These are phyloP conservation scores for Trididemnum miniatum DNA, from an alignment of 23 tunicate genomes.

Conservation along the genomic window DNA sequence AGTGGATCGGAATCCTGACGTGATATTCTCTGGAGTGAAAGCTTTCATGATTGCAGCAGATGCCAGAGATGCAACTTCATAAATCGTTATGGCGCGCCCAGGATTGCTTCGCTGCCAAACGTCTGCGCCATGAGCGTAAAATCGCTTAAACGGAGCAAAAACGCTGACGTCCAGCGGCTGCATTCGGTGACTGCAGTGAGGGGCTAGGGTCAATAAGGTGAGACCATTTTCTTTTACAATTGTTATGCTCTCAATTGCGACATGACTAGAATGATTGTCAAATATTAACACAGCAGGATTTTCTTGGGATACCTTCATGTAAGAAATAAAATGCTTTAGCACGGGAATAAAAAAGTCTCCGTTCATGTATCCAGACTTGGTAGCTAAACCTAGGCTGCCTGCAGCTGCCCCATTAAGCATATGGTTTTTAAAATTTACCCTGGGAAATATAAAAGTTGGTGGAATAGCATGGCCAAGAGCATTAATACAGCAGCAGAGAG, in stretches of 20 bases:
- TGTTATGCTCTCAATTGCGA: constrained; percentile 12
- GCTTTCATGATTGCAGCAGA: constrained; percentile 25
- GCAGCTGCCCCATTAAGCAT: constrained; percentile 14
- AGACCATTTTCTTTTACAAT: constrained; percentile 37
- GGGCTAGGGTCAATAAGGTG: constrained; percentile 45
- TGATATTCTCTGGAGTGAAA: constrained; percentile 34
- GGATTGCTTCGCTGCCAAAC: constrained; percentile 22
- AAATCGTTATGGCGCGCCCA: constrained; percentile 21
- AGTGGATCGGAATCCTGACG: constrained; percentile 19
- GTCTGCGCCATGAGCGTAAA: constrained; percentile 12
- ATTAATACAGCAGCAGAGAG: constrained; percentile 42
- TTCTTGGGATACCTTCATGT: constrained; percentile 32
- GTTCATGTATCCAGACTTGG: constrained; percentile 12
- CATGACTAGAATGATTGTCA: constrained; percentile 36
- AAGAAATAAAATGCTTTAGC: constrained; percentile 30
- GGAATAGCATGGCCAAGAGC: constrained; percentile 22
- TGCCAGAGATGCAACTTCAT: constrained; percentile 37
- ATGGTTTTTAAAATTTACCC: not conserved
- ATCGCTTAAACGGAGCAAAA: constrained; percentile 45
- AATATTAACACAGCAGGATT: constrained; percentile 28
- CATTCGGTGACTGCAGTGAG: constrained; percentile 50
- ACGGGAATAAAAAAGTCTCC: constrained; percentile 9
- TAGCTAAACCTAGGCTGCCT: constrained; percentile 37
- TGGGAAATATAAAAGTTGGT: constrained; percentile 35
- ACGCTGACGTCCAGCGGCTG: constrained; percentile 61